phyloP scores from a whole-genome alignment of 2,888 invertebrate species.

The Polyommatus iphigenia region DNA sequence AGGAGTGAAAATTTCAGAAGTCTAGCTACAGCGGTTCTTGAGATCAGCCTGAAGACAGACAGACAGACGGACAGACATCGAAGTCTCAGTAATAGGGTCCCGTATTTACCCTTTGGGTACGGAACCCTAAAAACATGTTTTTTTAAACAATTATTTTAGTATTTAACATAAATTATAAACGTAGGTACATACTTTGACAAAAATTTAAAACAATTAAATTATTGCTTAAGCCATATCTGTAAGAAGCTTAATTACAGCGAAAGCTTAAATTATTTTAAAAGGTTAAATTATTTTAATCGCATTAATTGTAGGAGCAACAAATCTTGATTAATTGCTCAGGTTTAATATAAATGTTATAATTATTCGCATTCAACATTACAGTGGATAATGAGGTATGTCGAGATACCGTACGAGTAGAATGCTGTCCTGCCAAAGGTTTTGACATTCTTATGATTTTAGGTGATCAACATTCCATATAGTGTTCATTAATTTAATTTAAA shows the following conservation, averaged over 20 bases:
- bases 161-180: too few species aligned
- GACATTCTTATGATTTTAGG: slow-evolving; percentile 32
- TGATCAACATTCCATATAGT: slow-evolving; percentile 28
- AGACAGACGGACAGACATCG: too few species aligned
- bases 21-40: too few species aligned
- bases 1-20: too few species aligned
- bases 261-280: background rate
- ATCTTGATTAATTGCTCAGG: slow-evolving; percentile 1
- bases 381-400: slow-evolving; percentile 12
- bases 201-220: background rate
- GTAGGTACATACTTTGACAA: background rate
- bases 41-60: too few species aligned
- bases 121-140: too few species aligned
- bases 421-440: slow-evolving; percentile 28
- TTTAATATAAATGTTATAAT: slow-evolving; percentile 17
- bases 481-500: slow-evolving; percentile 27
- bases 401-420: slow-evolving; percentile 26
- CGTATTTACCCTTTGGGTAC: too few species aligned
- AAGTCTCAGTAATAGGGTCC: too few species aligned
- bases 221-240: background rate
- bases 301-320: background rate
- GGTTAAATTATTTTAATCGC: slow-evolving; percentile 10
- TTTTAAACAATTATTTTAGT: too few species aligned
- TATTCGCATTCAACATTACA: background rate
- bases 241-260: background rate